Evolutionary conservation across 2,113 vertebrate species (phyloP).

Genomic region (Pterocles gutturalis): DNA sequence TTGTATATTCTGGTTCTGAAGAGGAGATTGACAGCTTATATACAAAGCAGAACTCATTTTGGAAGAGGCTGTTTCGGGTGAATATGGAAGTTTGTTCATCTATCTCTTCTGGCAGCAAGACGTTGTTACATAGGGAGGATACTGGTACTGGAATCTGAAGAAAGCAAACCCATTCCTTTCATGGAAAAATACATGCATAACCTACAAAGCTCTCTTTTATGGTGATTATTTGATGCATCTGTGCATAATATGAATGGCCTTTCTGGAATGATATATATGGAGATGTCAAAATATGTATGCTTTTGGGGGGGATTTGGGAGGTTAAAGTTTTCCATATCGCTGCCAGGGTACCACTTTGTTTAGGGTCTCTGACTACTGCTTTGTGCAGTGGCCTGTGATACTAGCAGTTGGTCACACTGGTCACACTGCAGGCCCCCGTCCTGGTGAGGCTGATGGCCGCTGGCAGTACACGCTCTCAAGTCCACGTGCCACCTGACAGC

Average conservation of each 20-base stretch:
- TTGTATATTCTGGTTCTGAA: neutral
- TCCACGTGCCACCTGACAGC: neutral
- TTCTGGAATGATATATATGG: neutral
- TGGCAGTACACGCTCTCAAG: accelerated
- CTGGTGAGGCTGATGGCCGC: neutral
- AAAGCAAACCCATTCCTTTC: neutral
- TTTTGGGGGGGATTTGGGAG: neutral
- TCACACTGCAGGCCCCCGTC: neutral
- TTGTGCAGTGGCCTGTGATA: neutral
- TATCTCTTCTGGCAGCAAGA: neutral
- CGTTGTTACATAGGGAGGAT: accelerated
- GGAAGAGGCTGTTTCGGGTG: neutral
- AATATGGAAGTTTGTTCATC: neutral
- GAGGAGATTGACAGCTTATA: neutral
- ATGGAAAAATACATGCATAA: neutral
- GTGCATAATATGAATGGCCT: neutral
- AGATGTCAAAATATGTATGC: neutral
- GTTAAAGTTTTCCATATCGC: accelerated
- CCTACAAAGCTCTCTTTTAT: neutral
- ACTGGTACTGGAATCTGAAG: neutral
- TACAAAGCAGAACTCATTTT: neutral
- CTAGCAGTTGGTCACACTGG: neutral
- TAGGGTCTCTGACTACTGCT: neutral
- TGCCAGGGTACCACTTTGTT: neutral
- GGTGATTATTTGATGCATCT: neutral